phyloP scores from a whole-genome alignment of 2,113 vertebrate genomes.

The Aplodontia rufa region DNA sequence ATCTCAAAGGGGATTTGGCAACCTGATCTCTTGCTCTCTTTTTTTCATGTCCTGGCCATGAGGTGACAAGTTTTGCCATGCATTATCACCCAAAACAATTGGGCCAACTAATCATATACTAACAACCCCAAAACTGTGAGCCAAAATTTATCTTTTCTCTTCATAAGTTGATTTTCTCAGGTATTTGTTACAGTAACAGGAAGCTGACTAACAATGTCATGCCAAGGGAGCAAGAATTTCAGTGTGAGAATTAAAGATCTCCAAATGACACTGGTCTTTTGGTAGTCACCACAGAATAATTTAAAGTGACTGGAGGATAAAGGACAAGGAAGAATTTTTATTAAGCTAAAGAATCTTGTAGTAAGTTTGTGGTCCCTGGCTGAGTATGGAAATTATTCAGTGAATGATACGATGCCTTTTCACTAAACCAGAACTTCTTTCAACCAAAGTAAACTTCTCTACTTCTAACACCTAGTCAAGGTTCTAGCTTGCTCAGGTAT shows the following conservation, averaged over 20 bases:
- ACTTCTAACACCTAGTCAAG: not conserved
- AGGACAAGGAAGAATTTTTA: not conserved
- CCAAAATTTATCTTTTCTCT: not conserved
- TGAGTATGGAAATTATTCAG: not conserved
- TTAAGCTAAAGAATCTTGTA: not conserved
- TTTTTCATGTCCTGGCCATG: not conserved
- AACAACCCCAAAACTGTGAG: not conserved
- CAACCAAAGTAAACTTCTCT: not conserved
- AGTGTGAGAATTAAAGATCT: not conserved
- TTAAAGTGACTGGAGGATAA: not conserved
- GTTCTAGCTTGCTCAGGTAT: not conserved
- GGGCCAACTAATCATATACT: too few relatives aligned
- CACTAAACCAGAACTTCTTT: constrained; percentile 26
- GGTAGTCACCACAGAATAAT: not conserved
- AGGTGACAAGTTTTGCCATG: not conserved
- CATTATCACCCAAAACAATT: not conserved
- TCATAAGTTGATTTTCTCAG: not conserved
- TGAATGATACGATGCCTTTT: not conserved
- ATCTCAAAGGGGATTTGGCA: not conserved
- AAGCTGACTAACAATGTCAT: not conserved
- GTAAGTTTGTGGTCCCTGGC: not conserved
- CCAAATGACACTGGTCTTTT: not conserved
- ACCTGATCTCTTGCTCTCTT: not conserved
- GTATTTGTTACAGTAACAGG: not conserved
- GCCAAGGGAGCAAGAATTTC: constrained; percentile 10